A percentile compares a stretch with the other conserved stretches of the same genome.
Conservation (phyloP, 2,888 invertebrate genomes). For the Pseudeuparius sepicola region DNA sequence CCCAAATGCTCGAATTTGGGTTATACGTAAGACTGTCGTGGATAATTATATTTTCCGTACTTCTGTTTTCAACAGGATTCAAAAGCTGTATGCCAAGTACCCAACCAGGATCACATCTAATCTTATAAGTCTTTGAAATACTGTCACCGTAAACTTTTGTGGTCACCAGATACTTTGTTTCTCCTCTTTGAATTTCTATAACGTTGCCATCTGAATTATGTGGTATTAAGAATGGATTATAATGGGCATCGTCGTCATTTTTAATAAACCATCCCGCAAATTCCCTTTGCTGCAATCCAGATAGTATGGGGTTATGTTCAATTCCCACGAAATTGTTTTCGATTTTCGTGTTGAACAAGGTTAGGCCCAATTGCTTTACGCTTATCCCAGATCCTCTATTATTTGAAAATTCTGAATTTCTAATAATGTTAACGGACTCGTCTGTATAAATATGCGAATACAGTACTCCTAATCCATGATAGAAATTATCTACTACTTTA, state of each 20-base stretch:
- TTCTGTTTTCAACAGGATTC: constrained; percentile 82
- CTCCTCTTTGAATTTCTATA: constrained; percentile 39
- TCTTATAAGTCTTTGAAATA: constrained; percentile 48
- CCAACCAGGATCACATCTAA: constrained; percentile 68
- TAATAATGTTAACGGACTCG: constrained; percentile 69
- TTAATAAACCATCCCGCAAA: constrained; percentile 85
- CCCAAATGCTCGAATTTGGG: constrained; percentile 59
- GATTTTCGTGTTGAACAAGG: constrained; percentile 65
- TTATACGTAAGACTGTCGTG: constrained; percentile 65
- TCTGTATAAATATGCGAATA: constrained; percentile 90
- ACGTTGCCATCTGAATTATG: constrained; percentile 41
- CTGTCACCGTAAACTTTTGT: constrained; percentile 50
- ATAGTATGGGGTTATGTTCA: constrained; percentile 81
- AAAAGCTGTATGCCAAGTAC: constrained; percentile 83
- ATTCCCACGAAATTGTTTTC: constrained; percentile 86
- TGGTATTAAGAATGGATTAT: constrained; percentile 65
- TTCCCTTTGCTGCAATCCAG: constrained; percentile 77
- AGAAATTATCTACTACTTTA: constrained; percentile 72
- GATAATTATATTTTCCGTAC: constrained; percentile 73
- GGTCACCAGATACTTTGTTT: constrained; percentile 73
- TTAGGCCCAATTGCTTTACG: constrained; percentile 78
- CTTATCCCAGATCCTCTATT: constrained; percentile 85
- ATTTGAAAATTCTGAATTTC: constrained; percentile 73
- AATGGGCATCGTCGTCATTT: constrained; percentile 60
- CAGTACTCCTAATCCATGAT: constrained; percentile 87